Evolutionary conservation across 1,140 invertebrate genomes (phyloP), one percentile per base, ranked within the genome.

Genomic region (Trachymyrmex cornetzi): DNA sequence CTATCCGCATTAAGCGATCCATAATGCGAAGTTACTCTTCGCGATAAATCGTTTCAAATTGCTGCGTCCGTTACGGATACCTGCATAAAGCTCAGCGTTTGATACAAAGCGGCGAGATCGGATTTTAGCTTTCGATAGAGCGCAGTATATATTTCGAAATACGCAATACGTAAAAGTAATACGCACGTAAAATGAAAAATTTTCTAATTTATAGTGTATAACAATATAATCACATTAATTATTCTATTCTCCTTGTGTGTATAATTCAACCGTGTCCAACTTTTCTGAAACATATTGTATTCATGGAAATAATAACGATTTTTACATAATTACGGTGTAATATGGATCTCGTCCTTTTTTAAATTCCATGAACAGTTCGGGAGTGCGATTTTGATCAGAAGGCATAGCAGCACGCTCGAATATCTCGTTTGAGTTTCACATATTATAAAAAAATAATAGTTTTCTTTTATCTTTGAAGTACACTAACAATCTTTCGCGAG

Each of bases 1-100:
- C 93, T 94, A 94, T 95, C 94, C 94, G 93, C 93, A 94, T 95
- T 94, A 92, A 95, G 92, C 94, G 93, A 94, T 95, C 93, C 92
- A 93, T 93, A 94, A 94, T 94, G 91, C 92, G 90, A 91, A 93
- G 93, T 94, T 94, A 94, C 93, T 93, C 91, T 92, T 93, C 93
- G 91, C 93, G 93, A 95, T 95, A 93, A 95, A 94, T 95, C 93
- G 93, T 91, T 91, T 91, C 91, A 93, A 94, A 94, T 94, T 94
- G 93, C 94, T 92, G 72, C 87, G 77, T 87, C 87, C 85, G 89
- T 88, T 88, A 88, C 82, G 87, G 82, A 88, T 88, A 87, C 80
- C 80, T 84, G 80, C 69, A 84, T 84, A 84, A 84, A 84, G 69
- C 80, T 30, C 69, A 38, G 55, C 80, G 69, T 84, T 75, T 75